Percentiles rank a stretch among this genome's conserved stretches.
These are phyloP conservation scores for Polietes domitor DNA, from an alignment of 2,888 invertebrate genomes.

Conservation along the genomic window DNA sequence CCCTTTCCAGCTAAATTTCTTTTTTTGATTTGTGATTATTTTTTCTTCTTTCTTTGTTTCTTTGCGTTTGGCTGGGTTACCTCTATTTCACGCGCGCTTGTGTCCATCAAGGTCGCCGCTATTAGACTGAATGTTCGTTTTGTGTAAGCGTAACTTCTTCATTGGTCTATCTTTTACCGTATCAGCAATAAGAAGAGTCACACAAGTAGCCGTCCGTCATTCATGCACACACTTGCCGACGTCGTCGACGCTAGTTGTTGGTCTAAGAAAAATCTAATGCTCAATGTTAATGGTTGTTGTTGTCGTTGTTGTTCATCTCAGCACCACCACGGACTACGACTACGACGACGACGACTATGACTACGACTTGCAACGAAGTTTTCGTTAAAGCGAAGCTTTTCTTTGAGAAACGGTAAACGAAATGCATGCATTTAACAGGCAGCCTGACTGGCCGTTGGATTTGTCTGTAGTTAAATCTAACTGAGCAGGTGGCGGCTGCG, in stretches of 20 bases:
- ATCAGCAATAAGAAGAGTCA: slow-evolving; percentile 56
- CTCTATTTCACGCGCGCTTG: slow-evolving; percentile 74
- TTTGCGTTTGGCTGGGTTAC: slow-evolving; percentile 27
- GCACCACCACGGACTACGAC: neutral
- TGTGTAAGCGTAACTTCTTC: slow-evolving; percentile 69
- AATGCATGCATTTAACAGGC: slow-evolving; percentile 12
- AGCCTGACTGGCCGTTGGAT: neutral
- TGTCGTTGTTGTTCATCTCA: neutral
- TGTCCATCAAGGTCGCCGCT: slow-evolving; percentile 81
- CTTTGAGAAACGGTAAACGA: slow-evolving; percentile 42
- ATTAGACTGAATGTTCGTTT: slow-evolving; percentile 77
- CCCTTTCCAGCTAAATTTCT: neutral
- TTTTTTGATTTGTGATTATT: slow-evolving; percentile 18
- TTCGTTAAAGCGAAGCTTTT: slow-evolving; percentile 45
- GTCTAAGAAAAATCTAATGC: slow-evolving; percentile 55
- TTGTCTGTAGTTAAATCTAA: slow-evolving; percentile 1
- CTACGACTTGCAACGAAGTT: slow-evolving; percentile 31
- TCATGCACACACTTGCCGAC: slow-evolving; percentile 23
- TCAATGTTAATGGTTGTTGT: slow-evolving; percentile 19
- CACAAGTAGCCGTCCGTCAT: slow-evolving; percentile 11
- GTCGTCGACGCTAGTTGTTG: slow-evolving; percentile 39
- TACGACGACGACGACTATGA: neutral
- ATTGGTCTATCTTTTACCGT: slow-evolving; percentile 66
- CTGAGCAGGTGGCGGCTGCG: slow-evolving; percentile 48
- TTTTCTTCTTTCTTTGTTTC: slow-evolving; percentile 24